Percentiles rank a stretch among this genome's conserved stretches.
phyloP scores from a whole-genome alignment of 1,140 invertebrate species.

The Diprion similis region DNA sequence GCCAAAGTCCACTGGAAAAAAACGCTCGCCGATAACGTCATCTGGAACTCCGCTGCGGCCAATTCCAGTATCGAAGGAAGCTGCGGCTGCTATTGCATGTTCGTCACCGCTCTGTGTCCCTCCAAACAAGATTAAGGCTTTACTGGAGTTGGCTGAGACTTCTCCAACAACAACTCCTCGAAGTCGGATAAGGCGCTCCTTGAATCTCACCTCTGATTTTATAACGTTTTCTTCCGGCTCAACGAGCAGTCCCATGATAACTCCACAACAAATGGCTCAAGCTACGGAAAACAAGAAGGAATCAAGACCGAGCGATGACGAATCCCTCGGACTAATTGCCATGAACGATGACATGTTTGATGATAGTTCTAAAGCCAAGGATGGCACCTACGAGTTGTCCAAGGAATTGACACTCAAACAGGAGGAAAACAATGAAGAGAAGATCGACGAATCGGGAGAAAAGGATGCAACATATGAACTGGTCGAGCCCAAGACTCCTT shows the following conservation, averaged over 20 bases:
- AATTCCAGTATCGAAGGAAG: neutral
- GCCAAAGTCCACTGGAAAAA: constrained; percentile 8
- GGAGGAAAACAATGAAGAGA: constrained; percentile 12
- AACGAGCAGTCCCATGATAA: neutral
- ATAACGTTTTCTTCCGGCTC: neutral
- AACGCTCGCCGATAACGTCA: constrained; percentile 21
- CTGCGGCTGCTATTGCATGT: neutral
- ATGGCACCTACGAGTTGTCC: neutral
- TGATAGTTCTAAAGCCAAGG: neutral
- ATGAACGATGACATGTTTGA: neutral
- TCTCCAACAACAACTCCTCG: constrained; percentile 29
- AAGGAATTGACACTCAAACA: neutral
- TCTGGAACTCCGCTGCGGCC: constrained; percentile 24
- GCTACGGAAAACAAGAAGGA: neutral
- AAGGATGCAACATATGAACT: constrained; percentile 37
- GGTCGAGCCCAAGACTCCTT: constrained; percentile 37
- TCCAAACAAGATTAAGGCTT: neutral
- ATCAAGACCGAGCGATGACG: neutral
- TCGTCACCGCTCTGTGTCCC: neutral
- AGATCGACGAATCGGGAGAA: constrained; percentile 3
- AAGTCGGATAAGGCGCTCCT: constrained; percentile 22
- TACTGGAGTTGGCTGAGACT: neutral
- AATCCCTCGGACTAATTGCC: neutral
- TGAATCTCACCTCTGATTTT: constrained; percentile 25
- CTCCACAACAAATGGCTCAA: neutral